These are phyloP conservation scores for Leucozona laternaria DNA, from an alignment of 2,888 invertebrate species.

Conservation along the genomic window DNA sequence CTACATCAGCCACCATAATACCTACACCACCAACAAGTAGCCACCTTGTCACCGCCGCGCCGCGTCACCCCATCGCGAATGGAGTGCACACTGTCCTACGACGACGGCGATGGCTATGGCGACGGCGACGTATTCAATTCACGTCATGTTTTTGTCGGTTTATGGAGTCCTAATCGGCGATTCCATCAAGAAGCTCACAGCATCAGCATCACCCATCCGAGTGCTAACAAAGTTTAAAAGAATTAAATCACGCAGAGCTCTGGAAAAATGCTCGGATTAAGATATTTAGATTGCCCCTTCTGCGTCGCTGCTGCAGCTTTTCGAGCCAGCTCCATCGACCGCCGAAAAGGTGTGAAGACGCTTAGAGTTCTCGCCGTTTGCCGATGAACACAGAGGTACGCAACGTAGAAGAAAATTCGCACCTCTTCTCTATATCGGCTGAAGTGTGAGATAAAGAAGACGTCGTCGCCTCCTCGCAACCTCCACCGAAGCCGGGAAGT, in stretches of 20 bases:
- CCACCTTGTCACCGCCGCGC: constrained; percentile 72
- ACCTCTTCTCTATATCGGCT: constrained; percentile 64
- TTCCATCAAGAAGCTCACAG: constrained; percentile 84
- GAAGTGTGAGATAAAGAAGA: constrained; percentile 69
- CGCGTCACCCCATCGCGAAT: constrained; percentile 69
- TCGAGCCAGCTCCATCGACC: not conserved
- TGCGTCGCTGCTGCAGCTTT: constrained; percentile 22
- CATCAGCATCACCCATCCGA: constrained; percentile 80
- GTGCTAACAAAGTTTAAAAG: constrained; percentile 72
- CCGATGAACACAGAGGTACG: constrained; percentile 21
- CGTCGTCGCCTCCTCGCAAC: constrained; percentile 27
- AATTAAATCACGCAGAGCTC: constrained; percentile 76
- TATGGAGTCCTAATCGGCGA: constrained; percentile 84
- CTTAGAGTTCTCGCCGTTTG: not conserved
- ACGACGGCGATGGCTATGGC: constrained; percentile 47
- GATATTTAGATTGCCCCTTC: constrained; percentile 82
- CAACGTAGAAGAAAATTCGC: constrained; percentile 69
- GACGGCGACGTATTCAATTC: constrained; percentile 72
- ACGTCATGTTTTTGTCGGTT: constrained; percentile 84
- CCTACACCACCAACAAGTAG: constrained; percentile 64
- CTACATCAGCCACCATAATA: constrained; percentile 27
- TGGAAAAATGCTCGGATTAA: constrained; percentile 81
- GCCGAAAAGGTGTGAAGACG: constrained; percentile 62
- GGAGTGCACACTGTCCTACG: constrained; percentile 67
- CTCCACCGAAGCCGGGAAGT: not conserved